These are phyloP conservation scores for Aricia agestis DNA, from an alignment of 1,140 invertebrate genomes.

Conservation along the genomic window DNA sequence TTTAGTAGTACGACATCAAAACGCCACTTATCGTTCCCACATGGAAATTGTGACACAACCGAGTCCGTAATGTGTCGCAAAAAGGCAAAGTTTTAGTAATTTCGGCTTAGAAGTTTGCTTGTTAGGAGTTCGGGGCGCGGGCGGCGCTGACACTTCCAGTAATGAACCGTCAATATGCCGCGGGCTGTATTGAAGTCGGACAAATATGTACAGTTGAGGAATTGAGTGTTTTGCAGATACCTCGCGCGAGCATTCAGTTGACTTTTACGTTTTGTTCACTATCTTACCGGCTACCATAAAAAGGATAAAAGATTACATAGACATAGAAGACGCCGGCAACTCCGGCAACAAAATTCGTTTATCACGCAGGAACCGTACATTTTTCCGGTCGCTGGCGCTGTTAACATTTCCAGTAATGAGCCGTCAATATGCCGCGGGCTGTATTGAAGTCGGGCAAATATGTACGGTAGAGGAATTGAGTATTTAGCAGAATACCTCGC, in stretches of 20 bases:
- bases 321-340: too few relatives aligned
- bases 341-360: too few relatives aligned
- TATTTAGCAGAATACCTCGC: too few relatives aligned
- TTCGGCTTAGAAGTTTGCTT: conserved; percentile 26
- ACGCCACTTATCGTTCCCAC: not conserved
- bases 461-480: not conserved
- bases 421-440: conserved; percentile 6
- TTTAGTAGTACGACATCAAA: too few relatives aligned
- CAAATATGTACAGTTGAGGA: not conserved
- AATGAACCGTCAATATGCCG: conserved; percentile 19
- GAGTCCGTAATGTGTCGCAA: not conserved
- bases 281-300: too few relatives aligned
- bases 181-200: not conserved
- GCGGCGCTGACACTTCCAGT: conserved; percentile 13
- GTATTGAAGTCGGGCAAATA: not conserved
- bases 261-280: too few relatives aligned
- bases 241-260: too few relatives aligned
- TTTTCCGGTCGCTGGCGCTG: not conserved
- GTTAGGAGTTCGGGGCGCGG: conserved; percentile 16
- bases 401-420: conserved; percentile 19
- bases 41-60: not conserved
- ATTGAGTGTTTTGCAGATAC: not conserved
- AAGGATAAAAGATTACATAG: too few relatives aligned
- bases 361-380: too few relatives aligned
- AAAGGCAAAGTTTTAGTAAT: conserved; percentile 22